Evolutionary conservation across 2,113 vertebrate genomes (phyloP).

Genomic region (Chionomys nivalis): DNA sequence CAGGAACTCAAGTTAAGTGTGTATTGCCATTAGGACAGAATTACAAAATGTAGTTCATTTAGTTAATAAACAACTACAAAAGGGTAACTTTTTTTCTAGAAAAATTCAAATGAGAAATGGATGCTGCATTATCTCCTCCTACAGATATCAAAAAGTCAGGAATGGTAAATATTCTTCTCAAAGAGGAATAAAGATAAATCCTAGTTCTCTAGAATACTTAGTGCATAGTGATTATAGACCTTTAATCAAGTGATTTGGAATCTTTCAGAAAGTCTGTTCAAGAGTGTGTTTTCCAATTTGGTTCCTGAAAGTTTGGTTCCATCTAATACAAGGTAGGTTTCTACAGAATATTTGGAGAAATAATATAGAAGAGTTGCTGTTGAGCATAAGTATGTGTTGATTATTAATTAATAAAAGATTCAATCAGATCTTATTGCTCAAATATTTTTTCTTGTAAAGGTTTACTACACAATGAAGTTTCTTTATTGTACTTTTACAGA

Average conservation of each 20-base stretch:
- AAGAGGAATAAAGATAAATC: background rate
- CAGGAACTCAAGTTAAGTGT: background rate
- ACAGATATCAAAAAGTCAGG: background rate
- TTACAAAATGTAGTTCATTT: background rate
- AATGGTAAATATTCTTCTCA: background rate
- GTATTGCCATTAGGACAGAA: background rate
- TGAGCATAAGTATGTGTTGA: background rate
- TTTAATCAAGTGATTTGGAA: background rate
- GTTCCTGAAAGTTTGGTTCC: constrained; percentile 13
- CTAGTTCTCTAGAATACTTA: background rate
- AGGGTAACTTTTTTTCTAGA: background rate
- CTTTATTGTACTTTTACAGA: background rate
- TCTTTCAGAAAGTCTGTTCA: background rate
- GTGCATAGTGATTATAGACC: background rate
- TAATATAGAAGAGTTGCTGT: constrained; percentile 20
- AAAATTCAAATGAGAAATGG: background rate
- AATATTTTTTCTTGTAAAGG: background rate
- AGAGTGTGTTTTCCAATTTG: background rate
- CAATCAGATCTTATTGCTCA: background rate
- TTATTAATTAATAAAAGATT: background rate
- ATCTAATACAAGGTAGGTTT: constrained; percentile 26
- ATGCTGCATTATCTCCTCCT: background rate
- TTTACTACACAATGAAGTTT: background rate
- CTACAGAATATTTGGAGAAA: background rate
- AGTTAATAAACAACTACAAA: background rate